Percentiles rank a stretch among this genome's conserved stretches.
phyloP scores from a whole-genome alignment of 2,797 vertebrate genomes.

The Tangara arthus region DNA sequence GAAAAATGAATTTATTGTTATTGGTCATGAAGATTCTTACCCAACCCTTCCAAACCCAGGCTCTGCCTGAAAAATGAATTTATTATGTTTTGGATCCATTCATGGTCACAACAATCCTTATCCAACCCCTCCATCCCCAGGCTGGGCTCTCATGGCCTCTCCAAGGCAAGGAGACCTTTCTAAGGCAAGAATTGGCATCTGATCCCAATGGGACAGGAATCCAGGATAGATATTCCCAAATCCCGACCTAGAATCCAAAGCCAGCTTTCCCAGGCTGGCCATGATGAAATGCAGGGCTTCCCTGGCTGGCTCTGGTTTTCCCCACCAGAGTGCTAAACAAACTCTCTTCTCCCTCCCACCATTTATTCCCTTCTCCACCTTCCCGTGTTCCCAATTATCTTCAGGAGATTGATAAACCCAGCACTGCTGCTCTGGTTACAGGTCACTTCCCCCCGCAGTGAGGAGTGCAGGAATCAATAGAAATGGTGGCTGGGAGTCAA shows the following conservation, averaged over 20 bases:
- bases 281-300: neutral
- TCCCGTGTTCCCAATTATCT: neutral
- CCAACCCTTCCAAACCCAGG: neutral
- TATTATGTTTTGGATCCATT: fast-evolving
- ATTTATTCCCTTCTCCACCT: neutral
- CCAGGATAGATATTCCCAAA: neutral
- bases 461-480: slow-evolving; percentile 52
- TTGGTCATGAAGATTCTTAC: fast-evolving
- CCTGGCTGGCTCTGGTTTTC: neutral
- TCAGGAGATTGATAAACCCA: slow-evolving; percentile 52
- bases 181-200: neutral
- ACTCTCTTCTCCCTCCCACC: neutral
- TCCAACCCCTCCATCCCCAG: neutral
- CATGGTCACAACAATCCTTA: fast-evolving
- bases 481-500: slow-evolving; percentile 46
- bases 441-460: slow-evolving; percentile 30
- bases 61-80: neutral
- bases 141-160: neutral
- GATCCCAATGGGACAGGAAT: neutral
- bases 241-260: neutral
- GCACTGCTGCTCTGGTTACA: slow-evolving; percentile 32
- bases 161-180: neutral
- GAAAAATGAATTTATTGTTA: fast-evolving
- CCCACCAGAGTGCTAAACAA: neutral
- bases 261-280: neutral